phyloP scores from a whole-genome alignment of 2,888 invertebrate species.

The Cepaea hortensis region DNA sequence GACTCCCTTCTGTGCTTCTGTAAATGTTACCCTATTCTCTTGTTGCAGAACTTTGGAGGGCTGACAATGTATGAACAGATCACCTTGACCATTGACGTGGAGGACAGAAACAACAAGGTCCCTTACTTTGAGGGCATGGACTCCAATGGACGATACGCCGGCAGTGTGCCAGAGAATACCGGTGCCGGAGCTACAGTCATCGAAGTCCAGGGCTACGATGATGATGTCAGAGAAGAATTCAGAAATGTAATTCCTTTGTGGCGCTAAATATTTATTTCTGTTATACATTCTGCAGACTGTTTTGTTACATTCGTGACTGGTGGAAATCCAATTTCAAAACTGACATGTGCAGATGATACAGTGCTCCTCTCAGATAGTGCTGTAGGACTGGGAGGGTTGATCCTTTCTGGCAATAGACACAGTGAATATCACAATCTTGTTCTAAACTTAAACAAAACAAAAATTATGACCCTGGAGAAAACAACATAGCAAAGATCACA shows the following conservation, averaged over 20 bases:
- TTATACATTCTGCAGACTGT: too few relatives aligned
- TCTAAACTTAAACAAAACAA: too few relatives aligned
- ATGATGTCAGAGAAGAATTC: conserved; percentile 57
- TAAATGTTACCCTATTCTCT: background rate
- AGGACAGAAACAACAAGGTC: conserved; percentile 97
- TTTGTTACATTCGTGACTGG: too few relatives aligned
- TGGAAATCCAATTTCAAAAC: too few relatives aligned
- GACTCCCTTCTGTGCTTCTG: background rate
- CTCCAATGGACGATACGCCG: conserved; percentile 91
- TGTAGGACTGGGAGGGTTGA: background rate
- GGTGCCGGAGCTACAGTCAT: conserved; percentile 93
- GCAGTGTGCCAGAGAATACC: conserved; percentile 96
- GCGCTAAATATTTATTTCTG: too few relatives aligned
- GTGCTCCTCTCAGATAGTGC: too few relatives aligned
- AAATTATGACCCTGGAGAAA: too few relatives aligned
- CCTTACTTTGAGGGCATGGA: conserved; percentile 89
- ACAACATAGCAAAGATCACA: too few relatives aligned
- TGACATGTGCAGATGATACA: too few relatives aligned
- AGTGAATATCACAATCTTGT: too few relatives aligned
- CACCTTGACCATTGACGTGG: conserved; percentile 94
- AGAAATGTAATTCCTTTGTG: conserved; percentile 29
- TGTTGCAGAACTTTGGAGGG: conserved; percentile 71
- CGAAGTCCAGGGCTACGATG: conserved; percentile 71
- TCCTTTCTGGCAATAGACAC: background rate
- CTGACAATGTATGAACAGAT: conserved; percentile 70